Percentiles rank a stretch among this genome's conserved stretches.
phyloP scores from a whole-genome alignment of 2,113 vertebrate species.

The Choloepus hoffmanni region DNA sequence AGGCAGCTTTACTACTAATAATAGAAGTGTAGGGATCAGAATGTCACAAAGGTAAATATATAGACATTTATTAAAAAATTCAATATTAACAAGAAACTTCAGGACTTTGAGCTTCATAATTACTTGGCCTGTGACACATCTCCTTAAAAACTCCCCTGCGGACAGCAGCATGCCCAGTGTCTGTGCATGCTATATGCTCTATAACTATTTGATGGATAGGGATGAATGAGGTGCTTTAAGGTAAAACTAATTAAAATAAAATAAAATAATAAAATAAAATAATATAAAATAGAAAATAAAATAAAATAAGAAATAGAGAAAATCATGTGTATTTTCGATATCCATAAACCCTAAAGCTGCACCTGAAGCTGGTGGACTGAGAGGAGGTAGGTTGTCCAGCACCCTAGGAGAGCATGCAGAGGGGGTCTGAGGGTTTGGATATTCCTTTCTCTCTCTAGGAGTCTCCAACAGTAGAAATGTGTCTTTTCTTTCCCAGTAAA shows the following conservation, averaged over 20 bases:
- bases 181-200: background rate
- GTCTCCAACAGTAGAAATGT: background rate
- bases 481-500: slow-evolving; percentile 21
- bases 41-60: background rate
- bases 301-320: background rate
- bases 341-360: background rate
- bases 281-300: background rate
- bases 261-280: too few relatives aligned
- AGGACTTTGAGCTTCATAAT: background rate
- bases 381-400: background rate
- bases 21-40: background rate
- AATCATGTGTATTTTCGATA: background rate
- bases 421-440: background rate
- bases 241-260: background rate
- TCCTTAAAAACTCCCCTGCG: background rate
- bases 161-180: background rate
- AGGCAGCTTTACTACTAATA: background rate
- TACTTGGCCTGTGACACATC: background rate
- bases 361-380: background rate
- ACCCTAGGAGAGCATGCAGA: background rate
- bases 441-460: background rate
- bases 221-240: background rate
- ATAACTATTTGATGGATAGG: background rate
- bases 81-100: background rate
- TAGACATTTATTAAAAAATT: background rate